Conservation (phyloP, 2,888 invertebrate genomes). For the Philopedon plagiatum region DNA sequence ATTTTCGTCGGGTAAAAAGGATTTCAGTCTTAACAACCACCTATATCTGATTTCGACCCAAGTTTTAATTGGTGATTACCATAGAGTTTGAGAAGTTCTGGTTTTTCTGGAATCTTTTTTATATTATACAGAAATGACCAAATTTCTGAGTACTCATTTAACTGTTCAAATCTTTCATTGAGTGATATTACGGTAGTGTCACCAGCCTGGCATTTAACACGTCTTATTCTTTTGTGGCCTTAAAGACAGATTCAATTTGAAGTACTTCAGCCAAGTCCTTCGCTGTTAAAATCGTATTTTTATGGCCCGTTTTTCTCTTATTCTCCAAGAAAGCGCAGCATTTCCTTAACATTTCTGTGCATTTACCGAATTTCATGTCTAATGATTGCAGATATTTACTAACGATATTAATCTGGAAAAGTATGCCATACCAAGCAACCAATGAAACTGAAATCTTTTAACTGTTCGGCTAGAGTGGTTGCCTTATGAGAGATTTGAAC, state of each 20-base stretch:
- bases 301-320: constrained; percentile 55
- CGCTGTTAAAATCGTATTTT: constrained; percentile 52
- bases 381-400: constrained; percentile 53
- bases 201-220: constrained; percentile 51
- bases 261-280: constrained; percentile 58
- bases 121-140: constrained; percentile 38
- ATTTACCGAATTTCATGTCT: constrained; percentile 52
- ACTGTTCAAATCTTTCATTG: constrained; percentile 37
- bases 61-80: constrained; percentile 22
- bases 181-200: constrained; percentile 21
- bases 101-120: constrained; percentile 29
- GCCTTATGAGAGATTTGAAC: no score
- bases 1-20: constrained; percentile 47
- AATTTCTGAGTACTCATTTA: constrained; percentile 33
- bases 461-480: no score
- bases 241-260: constrained; percentile 57
- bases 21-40: not conserved
- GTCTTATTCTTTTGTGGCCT: constrained; percentile 54
- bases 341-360: constrained; percentile 52
- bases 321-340: constrained; percentile 50
- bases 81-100: constrained; percentile 24
- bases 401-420: constrained; percentile 57
- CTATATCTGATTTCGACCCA: constrained; percentile 6
- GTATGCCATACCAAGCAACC: no score
- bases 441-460: no score